Evolutionary conservation across 2,113 vertebrate genomes (phyloP).

Genomic region (Nyctibius bracteatus): DNA sequence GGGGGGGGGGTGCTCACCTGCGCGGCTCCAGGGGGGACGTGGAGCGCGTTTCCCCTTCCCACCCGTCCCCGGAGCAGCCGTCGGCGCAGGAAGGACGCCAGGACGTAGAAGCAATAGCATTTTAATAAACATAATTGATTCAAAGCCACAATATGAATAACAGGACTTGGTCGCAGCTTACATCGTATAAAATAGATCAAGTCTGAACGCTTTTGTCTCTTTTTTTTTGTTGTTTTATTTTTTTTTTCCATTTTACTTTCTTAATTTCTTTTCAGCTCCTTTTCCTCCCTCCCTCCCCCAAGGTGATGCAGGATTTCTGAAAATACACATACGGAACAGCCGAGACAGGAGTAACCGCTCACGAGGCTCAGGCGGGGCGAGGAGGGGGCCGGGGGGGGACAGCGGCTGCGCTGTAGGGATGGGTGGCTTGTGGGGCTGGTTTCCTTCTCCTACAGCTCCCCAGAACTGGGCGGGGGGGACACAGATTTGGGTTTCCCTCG

Average conservation of each 20-base stretch:
- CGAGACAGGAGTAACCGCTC: not conserved
- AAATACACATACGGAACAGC: not conserved
- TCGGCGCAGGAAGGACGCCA: not conserved
- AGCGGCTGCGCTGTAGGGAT: not conserved
- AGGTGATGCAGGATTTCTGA: constrained; percentile 6
- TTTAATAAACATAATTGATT: constrained; percentile 93
- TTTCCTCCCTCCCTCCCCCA: not conserved
- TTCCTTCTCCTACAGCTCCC: not conserved
- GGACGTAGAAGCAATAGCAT: constrained; percentile 85
- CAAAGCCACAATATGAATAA: constrained; percentile 88
- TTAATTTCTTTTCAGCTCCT: constrained; percentile 33
- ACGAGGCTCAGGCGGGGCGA: not conserved
- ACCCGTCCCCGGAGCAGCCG: not conserved
- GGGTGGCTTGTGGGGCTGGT: not conserved
- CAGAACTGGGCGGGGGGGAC: not conserved
- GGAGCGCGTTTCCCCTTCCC: not conserved
- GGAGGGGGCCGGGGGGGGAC: not conserved
- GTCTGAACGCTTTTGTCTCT: constrained; percentile 73
- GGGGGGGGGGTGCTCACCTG: fast-evolving
- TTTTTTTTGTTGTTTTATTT: not conserved
- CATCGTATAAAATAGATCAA: constrained; percentile 84
- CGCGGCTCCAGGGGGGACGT: fast-evolving
- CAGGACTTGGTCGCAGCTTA: constrained; percentile 84
- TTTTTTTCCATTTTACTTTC: not conserved
- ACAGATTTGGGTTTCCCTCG: not conserved